Evolutionary conservation across 1,140 invertebrate genomes (phyloP).

Genomic region (Hermatobates lingyangjiaoensis): DNA sequence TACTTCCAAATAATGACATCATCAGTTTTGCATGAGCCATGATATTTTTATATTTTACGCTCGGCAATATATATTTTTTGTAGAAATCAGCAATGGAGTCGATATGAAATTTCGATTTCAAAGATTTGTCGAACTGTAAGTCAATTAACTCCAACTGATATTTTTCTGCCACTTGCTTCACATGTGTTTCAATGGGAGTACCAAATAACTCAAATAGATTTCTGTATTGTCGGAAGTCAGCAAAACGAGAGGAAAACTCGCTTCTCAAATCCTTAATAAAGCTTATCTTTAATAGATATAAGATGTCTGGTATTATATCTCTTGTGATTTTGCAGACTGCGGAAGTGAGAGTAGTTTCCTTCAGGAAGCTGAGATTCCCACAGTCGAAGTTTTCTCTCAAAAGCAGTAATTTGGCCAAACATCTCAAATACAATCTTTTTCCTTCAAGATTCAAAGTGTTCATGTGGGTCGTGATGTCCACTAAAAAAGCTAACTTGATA

Average conservation of each 20-base stretch:
- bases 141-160: constrained; percentile 6
- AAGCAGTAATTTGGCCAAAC: constrained; percentile 12
- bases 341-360: background rate
- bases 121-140: background rate
- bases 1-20: constrained; percentile 8
- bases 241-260: background rate
- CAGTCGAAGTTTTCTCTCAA: constrained; percentile 13
- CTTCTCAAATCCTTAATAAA: background rate
- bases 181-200: background rate
- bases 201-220: background rate
- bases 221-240: background rate
- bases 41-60: background rate
- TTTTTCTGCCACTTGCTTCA: background rate
- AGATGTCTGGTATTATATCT: background rate
- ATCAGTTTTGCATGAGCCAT: background rate
- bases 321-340: background rate
- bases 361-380: constrained; percentile 5
- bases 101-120: background rate
- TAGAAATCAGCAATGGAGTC: no score
- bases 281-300: background rate
- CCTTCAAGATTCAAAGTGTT: constrained; percentile 6
- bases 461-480: background rate
- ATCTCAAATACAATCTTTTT: constrained; percentile 12
- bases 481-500: constrained; percentile 4
- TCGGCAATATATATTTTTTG: no score